Percentiles rank a stretch among this genome's conserved stretches.
phyloP scores from a whole-genome alignment of 1,140 invertebrate species.

The Ladona fulva region DNA sequence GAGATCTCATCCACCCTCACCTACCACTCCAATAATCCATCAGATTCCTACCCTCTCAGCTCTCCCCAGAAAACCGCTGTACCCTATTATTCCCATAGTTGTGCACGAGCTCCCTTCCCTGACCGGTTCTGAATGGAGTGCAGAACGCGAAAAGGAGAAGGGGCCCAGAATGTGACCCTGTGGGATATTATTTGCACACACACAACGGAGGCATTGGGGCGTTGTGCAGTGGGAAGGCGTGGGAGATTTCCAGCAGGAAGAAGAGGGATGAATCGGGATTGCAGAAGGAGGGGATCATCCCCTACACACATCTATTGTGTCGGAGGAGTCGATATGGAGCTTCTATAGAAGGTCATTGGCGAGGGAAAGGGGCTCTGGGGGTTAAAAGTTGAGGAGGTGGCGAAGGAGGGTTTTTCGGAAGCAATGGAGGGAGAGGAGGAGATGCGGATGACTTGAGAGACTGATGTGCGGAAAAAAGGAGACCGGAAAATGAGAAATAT shows the following conservation, averaged over 20 bases:
- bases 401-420: neutral
- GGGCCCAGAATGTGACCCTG: neutral
- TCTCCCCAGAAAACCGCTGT: neutral
- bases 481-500: too few relatives aligned
- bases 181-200: constrained; percentile 4
- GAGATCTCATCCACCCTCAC: neutral
- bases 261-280: neutral
- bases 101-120: neutral
- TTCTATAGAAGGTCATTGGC: neutral
- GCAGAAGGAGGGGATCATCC: neutral
- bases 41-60: neutral
- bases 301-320: neutral
- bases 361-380: neutral
- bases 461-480: too few relatives aligned
- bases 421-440: neutral
- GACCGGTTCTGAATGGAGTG: neutral
- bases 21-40: neutral
- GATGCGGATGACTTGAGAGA: too few relatives aligned
- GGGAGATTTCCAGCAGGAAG: neutral
- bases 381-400: neutral
- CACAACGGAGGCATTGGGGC: neutral
- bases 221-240: neutral
- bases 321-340: neutral
- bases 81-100: neutral
- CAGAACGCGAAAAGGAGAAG: neutral